Percentiles rank a stretch among this genome's conserved stretches.
Evolutionary conservation across 1,140 invertebrate genomes (phyloP).

Genomic region (Rhopalosiphum maidis): DNA sequence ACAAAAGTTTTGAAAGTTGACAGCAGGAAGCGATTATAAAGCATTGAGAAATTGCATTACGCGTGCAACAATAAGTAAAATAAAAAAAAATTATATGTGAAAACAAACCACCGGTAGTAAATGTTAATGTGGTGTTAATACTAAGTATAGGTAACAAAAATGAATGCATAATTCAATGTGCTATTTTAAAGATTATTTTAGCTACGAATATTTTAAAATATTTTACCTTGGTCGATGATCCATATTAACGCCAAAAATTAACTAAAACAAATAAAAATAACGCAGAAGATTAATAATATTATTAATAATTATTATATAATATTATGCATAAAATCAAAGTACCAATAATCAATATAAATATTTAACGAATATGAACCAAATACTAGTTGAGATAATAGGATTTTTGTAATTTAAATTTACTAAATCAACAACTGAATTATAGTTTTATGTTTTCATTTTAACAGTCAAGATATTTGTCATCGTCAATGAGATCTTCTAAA

Average conservation of each 20-base stretch:
- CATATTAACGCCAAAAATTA: neutral
- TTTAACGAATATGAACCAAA: neutral
- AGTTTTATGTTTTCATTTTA: neutral
- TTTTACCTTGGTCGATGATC: neutral
- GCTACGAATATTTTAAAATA: neutral
- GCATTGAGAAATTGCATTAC: slow-evolving; percentile 50
- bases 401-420: neutral
- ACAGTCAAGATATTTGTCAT: neutral
- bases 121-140: slow-evolving; percentile 32
- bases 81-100: neutral
- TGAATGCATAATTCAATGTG: neutral
- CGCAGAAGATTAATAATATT: neutral
- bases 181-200: slow-evolving; percentile 20
- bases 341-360: neutral
- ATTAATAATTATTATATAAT: no score
- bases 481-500: no score
- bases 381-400: neutral
- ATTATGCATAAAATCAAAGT: neutral
- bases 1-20: slow-evolving; percentile 56
- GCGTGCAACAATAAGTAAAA: slow-evolving; percentile 52
- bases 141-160: neutral
- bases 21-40: slow-evolving; percentile 57
- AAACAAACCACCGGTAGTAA: slow-evolving; percentile 24
- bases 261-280: neutral
- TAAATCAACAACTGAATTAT: neutral